phyloP scores from a whole-genome alignment of 2,888 invertebrate species.

The Cabera pusaria region DNA sequence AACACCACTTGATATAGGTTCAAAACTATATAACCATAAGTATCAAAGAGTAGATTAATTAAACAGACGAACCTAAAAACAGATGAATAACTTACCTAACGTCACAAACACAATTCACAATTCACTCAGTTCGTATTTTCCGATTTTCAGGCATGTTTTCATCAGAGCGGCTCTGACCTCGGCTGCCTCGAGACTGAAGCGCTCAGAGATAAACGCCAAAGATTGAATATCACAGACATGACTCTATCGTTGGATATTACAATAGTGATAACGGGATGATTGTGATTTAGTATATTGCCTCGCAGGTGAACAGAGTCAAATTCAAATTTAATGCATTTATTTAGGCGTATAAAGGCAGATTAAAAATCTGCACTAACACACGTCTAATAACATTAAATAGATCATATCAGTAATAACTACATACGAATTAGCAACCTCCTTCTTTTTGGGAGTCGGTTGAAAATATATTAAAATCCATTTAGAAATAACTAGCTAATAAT shows the following conservation, averaged over 20 bases:
- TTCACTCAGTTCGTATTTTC: constrained; percentile 31
- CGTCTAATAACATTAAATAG: no score
- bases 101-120: constrained; percentile 27
- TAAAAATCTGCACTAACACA: no score
- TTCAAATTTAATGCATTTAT: no score
- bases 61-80: constrained; percentile 2
- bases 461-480: no score
- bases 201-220: constrained; percentile 41
- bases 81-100: constrained; percentile 15
- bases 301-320: no score
- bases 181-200: constrained; percentile 47
- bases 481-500: no score
- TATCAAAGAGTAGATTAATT: constrained; percentile 7
- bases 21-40: no score
- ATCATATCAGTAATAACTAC: no score
- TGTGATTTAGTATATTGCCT: constrained; percentile 5
- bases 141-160: constrained; percentile 31
- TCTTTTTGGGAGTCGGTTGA: no score
- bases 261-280: constrained; percentile 3
- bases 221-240: constrained; percentile 40
- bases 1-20: no score
- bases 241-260: constrained; percentile 19
- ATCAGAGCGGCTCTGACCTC: constrained; percentile 39
- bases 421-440: no score
- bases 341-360: no score